Evolutionary conservation across 1,140 invertebrate species (phyloP), one percentile per base, ranked within the genome.

Genomic region (Acromyrmex echinatior): DNA sequence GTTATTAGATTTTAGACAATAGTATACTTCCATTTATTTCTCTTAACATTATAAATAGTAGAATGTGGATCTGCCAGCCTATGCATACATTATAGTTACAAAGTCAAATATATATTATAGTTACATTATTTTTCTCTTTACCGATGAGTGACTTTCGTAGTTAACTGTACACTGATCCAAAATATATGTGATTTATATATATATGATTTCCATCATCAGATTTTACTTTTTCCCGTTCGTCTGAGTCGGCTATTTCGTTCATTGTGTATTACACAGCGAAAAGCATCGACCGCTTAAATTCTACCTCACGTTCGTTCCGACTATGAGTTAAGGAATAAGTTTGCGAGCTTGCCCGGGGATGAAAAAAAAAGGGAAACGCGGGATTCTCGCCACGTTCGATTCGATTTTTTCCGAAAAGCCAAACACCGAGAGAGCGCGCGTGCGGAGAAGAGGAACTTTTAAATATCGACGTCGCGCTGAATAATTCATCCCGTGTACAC

Each of bases 271-370:
- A 39, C 62, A 53, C 49, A 53, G 39, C 6, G 66, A 51, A 70
- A 70, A 82, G 73, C 53, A 63, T 81, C 80, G 53, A 79, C 60
- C 80, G 86, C 60, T 90, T 90, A 81, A 86, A 81, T 90, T 90
- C 89, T 90, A 86, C 73, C 89, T 91, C 90, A 91, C 90, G 90
- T 90, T 74, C 78, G 86, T 70, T 84, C 51, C 81, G 80, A 91
- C 35, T 81, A 35, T 65, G 90, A 91, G 77, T 91, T 91, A 82
- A 90, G 45, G 82, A 91, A 91, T 87, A 91, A 91, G 90, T 91
- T 88, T 74, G 86, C 58, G 80, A 81, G 86, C 85, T 87, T 74
- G 87, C 73, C 73, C 10, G 35, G 51, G 71, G 79, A 84, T 74
- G 70, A 76, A 79, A 86, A 79, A 86, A 86, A 87, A 35, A 25